These are phyloP conservation scores for Lepidothrix coronata DNA, from an alignment of 2,113 vertebrate genomes.

Conservation along the genomic window DNA sequence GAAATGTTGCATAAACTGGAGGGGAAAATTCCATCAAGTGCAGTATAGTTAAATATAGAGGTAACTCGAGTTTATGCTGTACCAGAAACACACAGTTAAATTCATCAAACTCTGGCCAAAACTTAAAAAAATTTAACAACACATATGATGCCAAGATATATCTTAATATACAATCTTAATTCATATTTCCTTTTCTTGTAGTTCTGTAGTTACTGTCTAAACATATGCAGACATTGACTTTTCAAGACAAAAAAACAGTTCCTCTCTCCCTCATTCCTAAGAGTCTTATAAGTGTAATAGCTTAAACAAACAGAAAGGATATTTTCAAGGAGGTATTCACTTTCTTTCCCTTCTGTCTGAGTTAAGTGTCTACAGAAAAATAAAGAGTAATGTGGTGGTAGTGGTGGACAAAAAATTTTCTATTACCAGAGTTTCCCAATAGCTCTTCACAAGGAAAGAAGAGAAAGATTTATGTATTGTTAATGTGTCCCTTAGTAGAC, in stretches of 20 bases:
- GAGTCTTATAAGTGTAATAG: background rate
- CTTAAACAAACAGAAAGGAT: background rate
- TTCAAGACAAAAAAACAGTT: background rate
- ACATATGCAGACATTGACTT: background rate
- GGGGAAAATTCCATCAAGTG: background rate
- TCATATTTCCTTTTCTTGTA: background rate
- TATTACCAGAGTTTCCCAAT: background rate
- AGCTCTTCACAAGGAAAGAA: background rate
- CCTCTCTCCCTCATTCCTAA: background rate
- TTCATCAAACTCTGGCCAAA: background rate
- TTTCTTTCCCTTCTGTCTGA: background rate
- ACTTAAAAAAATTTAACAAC: background rate
- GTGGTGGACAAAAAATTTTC: background rate
- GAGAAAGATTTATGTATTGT: background rate
- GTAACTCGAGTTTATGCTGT: background rate
- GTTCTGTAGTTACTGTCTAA: background rate
- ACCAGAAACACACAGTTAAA: background rate
- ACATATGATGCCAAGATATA: background rate
- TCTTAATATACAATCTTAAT: background rate
- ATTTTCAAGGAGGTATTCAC: background rate
- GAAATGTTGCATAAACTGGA: background rate
- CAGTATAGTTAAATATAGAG: background rate
- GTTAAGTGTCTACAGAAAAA: background rate
- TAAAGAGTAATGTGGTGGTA: background rate
- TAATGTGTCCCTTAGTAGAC: background rate